phyloP scores from a whole-genome alignment of 2,113 vertebrate genomes.

The Henicopernis longicauda region DNA sequence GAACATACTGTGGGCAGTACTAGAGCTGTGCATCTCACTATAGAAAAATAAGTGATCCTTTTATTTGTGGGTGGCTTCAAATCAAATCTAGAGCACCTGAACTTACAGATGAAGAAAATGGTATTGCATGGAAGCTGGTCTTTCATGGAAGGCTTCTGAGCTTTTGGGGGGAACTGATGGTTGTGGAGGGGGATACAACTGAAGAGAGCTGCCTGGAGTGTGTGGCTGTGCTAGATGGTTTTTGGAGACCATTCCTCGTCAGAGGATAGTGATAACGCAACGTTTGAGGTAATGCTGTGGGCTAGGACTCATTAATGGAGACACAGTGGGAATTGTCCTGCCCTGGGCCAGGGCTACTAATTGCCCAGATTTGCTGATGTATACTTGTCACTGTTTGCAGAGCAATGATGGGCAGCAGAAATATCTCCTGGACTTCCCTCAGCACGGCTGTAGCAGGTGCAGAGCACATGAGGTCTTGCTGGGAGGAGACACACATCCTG shows the following conservation, averaged over 20 bases:
- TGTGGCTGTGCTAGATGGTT: background rate
- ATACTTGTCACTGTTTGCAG: background rate
- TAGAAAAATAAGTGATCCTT: background rate
- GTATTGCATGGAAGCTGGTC: background rate
- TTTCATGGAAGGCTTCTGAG: background rate
- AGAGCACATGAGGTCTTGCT: background rate
- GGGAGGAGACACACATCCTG: no score
- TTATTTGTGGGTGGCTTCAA: background rate
- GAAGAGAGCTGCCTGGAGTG: background rate
- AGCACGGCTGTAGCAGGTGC: background rate
- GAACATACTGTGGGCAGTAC: background rate
- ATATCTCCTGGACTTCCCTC: background rate
- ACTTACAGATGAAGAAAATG: background rate
- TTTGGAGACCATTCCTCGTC: background rate
- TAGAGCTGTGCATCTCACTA: background rate
- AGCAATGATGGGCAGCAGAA: background rate
- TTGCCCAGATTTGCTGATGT: background rate
- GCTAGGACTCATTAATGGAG: background rate
- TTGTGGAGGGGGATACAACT: background rate
- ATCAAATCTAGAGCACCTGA: background rate
- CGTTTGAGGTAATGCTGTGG: background rate
- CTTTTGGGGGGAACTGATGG: background rate
- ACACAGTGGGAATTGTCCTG: background rate
- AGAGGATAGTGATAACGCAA: accelerated
- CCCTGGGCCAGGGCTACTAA: background rate